A percentile compares a stretch with the other conserved stretches of the same genome.
These are phyloP conservation scores for Datnioides undecimradiatus DNA, from an alignment of 2,113 vertebrate species.

Conservation along the genomic window DNA sequence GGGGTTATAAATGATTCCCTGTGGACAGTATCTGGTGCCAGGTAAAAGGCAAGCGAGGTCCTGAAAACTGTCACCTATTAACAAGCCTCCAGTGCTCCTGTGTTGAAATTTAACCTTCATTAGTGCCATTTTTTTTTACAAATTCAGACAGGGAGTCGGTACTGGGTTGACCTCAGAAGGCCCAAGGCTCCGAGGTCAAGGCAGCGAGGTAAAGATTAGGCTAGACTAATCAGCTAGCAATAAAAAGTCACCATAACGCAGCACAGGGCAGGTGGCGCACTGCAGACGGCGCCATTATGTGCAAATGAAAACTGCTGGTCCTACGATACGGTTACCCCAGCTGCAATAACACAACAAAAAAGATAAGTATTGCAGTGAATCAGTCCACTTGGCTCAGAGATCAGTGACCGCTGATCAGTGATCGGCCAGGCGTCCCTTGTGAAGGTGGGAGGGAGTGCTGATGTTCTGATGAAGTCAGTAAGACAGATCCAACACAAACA, in stretches of 20 bases:
- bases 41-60: constrained; percentile 29
- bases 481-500: background rate
- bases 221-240: too few relatives aligned
- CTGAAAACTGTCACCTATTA: constrained; percentile 73
- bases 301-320: too few relatives aligned
- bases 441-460: background rate
- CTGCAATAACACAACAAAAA: too few relatives aligned
- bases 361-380: too few relatives aligned
- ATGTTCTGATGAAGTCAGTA: background rate
- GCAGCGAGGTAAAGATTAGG: background rate
- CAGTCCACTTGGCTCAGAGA: too few relatives aligned
- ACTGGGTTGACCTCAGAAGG: constrained; percentile 16
- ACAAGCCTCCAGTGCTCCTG: constrained; percentile 41
- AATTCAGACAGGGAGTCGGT: constrained; percentile 19
- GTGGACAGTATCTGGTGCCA: constrained; percentile 39
- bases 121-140: constrained; percentile 26
- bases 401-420: too few relatives aligned
- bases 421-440: too few relatives aligned
- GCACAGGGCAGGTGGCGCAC: too few relatives aligned
- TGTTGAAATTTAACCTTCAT: constrained; percentile 72
- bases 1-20: constrained; percentile 68
- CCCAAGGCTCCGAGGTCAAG: background rate
- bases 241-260: too few relatives aligned
- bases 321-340: too few relatives aligned
- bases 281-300: too few relatives aligned